Evolutionary conservation across 1,140 invertebrate species (phyloP), one percentile per base, ranked within the genome.

Genomic region (Popillia japonica): DNA sequence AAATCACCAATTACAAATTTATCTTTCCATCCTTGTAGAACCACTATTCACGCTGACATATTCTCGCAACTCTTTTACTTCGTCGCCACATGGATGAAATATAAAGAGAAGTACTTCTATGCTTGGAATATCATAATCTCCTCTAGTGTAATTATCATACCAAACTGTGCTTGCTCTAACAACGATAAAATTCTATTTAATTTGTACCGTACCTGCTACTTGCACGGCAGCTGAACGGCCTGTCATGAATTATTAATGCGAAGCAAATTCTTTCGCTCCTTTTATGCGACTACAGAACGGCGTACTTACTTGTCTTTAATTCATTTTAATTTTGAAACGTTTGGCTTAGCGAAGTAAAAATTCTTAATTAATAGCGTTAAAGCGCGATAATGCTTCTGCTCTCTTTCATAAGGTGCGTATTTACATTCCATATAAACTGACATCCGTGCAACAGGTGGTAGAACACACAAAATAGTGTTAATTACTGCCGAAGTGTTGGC

Each of bases 201-300:
- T 55, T 55, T 17, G 48, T 17, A 55, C 48, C 48, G 48, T 55
- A n/a, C 2, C 14, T 55, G 48, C 48, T 55, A 55, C 48, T 55
- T 55, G 48, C 6, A 55, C 48, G 48, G 48, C 48, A 55, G 48
- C 48, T 55, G 48, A 55, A 55, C 17, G n/a, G 17, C 48, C 48
- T 55, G 48, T 55, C 48, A 55, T 55, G 48, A 55, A 55, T 55
- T 55, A 55, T 55, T 55, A 55, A 55, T 55, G 48, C 48, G 48
- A 55, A 17, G 48, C 48, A 55, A 55, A 55, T 55, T 55, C 48
- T 55, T 55, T 55, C 17, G 14, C n/a, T n/a, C 48, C 11, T 55
- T 55, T 55, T 55, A 55, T 7, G 17, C 48, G 48, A n/a, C 48
- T n/a, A 14, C 17, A 34, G 11, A 17, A 55, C 48, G 48, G n/a